These are phyloP conservation scores for Nasonia oneida DNA, from an alignment of 2,888 invertebrate species.

Conservation along the genomic window DNA sequence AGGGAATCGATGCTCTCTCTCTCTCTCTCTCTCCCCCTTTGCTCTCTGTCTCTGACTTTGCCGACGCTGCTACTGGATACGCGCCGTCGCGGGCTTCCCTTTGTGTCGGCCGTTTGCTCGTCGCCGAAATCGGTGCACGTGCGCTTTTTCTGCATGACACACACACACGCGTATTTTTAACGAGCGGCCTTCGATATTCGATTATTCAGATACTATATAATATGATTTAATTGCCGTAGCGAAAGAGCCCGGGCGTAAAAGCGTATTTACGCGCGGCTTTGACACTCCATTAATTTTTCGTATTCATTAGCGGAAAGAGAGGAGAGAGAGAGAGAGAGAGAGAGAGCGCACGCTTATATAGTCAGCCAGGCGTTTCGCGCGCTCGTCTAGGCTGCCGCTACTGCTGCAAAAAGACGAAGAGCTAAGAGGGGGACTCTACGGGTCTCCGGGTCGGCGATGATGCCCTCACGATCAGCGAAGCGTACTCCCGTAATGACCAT, in stretches of 20 bases:
- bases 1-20: neutral
- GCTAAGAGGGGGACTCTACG: conserved; percentile 59
- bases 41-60: neutral
- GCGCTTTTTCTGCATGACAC: too few relatives aligned
- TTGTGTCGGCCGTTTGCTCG: neutral
- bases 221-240: conserved; percentile 23
- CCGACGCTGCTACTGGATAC: conserved; percentile 2
- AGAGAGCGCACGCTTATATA: neutral
- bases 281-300: conserved; percentile 63
- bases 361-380: conserved; percentile 42
- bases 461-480: conserved; percentile 78
- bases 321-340: neutral
- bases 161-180: too few relatives aligned
- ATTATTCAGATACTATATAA: too few relatives aligned
- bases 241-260: conserved; percentile 17
- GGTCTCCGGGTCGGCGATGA: conserved; percentile 79
- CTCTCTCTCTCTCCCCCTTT: neutral
- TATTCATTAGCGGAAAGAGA: conserved; percentile 56
- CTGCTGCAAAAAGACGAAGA: neutral
- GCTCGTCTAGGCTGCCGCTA: conserved; percentile 24
- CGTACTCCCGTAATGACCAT: conserved; percentile 78
- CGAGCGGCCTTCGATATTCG: too few relatives aligned
- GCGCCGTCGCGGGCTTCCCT: neutral
- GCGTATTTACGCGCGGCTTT: conserved; percentile 51
- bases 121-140: neutral